Percentiles rank a stretch among this genome's conserved stretches.
Conservation (phyloP, 2,888 invertebrate genomes). For the Agriotes lineatus region DNA sequence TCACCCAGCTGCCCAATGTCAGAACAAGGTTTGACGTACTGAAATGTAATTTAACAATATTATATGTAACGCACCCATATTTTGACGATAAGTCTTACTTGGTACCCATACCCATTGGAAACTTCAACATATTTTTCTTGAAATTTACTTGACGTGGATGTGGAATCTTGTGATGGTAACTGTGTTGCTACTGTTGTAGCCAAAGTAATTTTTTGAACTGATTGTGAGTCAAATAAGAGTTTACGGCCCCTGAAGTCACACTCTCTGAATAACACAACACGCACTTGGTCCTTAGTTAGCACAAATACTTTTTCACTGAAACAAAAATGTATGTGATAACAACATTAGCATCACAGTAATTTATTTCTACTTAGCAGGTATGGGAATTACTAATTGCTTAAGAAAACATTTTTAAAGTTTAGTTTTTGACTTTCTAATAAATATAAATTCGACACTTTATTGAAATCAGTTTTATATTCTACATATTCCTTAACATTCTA, state of each 20-base stretch:
- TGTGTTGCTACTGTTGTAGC: conserved; percentile 37
- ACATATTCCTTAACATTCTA: too few species aligned
- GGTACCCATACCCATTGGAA: conserved; percentile 74
- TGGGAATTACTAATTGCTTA: too few species aligned
- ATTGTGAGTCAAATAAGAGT: conserved; percentile 85
- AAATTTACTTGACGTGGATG: conserved; percentile 26
- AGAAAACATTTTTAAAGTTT: too few species aligned
- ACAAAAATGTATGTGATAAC: too few species aligned
- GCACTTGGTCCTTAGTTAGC: conserved; percentile 80
- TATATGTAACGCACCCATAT: too few species aligned
- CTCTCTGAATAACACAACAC: conserved; percentile 87
- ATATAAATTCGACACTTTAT: too few species aligned
- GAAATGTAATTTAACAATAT: too few species aligned
- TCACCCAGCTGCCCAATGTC: conserved; percentile 86
- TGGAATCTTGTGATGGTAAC: conserved; percentile 3
- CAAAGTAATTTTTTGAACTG: conserved; percentile 72
- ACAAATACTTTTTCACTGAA: conserved; percentile 70
- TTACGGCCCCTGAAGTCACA: conserved; percentile 86
- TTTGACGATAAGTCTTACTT: too few species aligned
- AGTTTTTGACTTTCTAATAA: too few species aligned
- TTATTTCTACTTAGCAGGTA: too few species aligned
- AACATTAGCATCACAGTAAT: too few species aligned
- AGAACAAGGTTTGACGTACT: conserved; percentile 75
- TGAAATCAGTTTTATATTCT: too few species aligned
- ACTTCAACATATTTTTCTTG: conserved; percentile 70